Evolutionary conservation across 2,113 vertebrate genomes (phyloP).

Genomic region (Cardinalis cardinalis): DNA sequence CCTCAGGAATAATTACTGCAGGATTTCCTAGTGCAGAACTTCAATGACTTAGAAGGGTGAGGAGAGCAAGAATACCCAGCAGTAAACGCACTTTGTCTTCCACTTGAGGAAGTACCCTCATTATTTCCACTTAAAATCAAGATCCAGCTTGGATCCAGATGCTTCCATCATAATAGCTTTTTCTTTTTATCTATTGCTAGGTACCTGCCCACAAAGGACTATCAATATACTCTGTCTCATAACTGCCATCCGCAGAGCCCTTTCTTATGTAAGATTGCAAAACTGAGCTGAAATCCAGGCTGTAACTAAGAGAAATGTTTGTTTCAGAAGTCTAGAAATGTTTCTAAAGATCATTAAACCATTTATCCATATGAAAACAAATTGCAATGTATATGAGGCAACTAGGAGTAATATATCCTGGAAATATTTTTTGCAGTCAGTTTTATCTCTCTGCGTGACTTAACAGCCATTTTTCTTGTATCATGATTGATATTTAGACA

Average conservation of each 20-base stretch:
- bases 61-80: not conserved
- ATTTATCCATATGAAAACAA: not conserved
- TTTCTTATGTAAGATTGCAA: not conserved
- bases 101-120: not conserved
- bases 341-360: not conserved
- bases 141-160: not conserved
- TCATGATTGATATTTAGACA: conserved; percentile 1
- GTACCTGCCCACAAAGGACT: not conserved
- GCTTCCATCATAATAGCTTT: not conserved
- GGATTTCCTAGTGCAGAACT: not conserved
- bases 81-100: not conserved
- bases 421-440: not conserved
- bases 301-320: not conserved
- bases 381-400: not conserved
- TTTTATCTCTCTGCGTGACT: not conserved
- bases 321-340: not conserved
- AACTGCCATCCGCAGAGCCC: not conserved
- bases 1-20: not conserved
- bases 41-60: not conserved
- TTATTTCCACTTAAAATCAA: not conserved
- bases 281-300: not conserved
- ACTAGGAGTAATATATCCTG: not conserved
- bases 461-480: not conserved
- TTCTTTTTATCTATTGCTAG: not conserved
- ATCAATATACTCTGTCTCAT: not conserved